These are phyloP conservation scores for Chelonia mydas DNA, from an alignment of 2,797 vertebrate genomes.

Conservation along the genomic window DNA sequence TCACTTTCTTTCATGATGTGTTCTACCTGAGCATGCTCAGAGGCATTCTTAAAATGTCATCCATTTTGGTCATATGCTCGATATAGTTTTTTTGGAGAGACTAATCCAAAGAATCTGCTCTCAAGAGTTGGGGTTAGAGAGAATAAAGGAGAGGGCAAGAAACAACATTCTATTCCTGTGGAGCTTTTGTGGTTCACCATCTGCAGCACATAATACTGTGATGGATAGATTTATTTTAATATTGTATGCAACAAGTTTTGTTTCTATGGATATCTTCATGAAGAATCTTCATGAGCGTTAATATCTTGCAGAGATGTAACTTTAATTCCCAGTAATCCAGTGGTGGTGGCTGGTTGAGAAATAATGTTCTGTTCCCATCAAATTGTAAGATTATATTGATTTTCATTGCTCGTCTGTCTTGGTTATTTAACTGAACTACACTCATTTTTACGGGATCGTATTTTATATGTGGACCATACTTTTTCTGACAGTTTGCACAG, in stretches of 20 bases:
- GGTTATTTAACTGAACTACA: background rate
- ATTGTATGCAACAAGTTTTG: background rate
- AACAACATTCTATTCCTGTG: background rate
- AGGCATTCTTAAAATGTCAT: background rate
- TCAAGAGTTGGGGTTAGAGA: background rate
- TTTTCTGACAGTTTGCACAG: constrained; percentile 80
- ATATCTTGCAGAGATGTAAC: background rate
- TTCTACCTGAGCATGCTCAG: background rate
- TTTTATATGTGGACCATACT: constrained; percentile 12
- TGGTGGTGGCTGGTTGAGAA: background rate
- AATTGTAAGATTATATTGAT: background rate
- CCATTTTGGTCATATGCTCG: background rate
- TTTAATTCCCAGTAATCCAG: background rate
- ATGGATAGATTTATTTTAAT: background rate
- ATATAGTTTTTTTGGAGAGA: constrained; percentile 24
- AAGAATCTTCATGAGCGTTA: background rate
- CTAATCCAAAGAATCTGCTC: background rate
- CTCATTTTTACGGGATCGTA: background rate
- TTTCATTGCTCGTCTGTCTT: background rate
- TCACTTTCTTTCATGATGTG: background rate
- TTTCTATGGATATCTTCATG: constrained; percentile 2
- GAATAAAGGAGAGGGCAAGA: background rate
- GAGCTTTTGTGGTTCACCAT: background rate
- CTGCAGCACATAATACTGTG: background rate
- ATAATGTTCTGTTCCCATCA: background rate